phyloP scores from a whole-genome alignment of 2,113 vertebrate genomes.

The Ochotona curzoniae region DNA sequence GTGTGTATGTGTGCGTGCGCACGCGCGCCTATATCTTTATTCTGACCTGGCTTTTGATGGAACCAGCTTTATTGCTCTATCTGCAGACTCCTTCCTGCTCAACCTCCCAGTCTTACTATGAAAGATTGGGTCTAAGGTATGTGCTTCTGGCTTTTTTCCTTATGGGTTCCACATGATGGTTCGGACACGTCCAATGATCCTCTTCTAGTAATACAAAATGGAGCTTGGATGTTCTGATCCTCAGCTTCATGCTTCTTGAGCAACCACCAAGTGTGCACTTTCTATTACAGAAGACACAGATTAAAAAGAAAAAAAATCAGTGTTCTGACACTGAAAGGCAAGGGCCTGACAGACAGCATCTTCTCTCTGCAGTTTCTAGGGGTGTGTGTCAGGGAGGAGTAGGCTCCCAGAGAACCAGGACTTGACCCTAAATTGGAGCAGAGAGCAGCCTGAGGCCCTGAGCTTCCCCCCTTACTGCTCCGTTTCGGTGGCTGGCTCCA shows the following conservation, averaged over 20 bases:
- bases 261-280: neutral
- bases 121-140: neutral
- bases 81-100: neutral
- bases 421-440: neutral
- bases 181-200: accelerated
- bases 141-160: neutral
- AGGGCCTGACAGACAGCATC: accelerated
- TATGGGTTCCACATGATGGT: neutral
- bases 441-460: neutral
- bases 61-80: neutral
- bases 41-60: neutral
- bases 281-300: neutral
- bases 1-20: no score
- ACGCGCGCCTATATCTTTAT: neutral
- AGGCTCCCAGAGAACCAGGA: neutral
- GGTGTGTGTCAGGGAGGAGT: neutral
- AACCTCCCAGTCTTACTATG: neutral
- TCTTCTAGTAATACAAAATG: neutral
- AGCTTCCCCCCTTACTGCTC: neutral
- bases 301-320: neutral
- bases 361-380: neutral
- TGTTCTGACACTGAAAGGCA: neutral
- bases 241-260: neutral
- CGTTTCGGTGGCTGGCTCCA: neutral
- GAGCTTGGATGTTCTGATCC: neutral